Conservation (phyloP, 2,888 invertebrate species). For the Cinara cedri region DNA sequence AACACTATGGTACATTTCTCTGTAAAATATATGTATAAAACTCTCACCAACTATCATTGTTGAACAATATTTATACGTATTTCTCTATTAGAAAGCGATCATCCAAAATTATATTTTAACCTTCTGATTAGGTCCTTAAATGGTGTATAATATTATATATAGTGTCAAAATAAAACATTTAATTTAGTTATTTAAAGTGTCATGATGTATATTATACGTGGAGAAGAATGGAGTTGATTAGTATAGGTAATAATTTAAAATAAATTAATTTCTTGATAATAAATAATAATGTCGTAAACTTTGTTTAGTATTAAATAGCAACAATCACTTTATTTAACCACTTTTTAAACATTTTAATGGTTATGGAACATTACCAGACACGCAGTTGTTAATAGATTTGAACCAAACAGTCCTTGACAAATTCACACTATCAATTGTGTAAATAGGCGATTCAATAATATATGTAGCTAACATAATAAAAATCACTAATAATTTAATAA, state of each 20-base stretch:
- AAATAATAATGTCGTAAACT: neutral
- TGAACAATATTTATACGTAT: slow-evolving; percentile 52
- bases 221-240: no score
- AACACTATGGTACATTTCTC: slow-evolving; percentile 56
- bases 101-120: slow-evolving; percentile 37
- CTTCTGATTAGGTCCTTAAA: slow-evolving; percentile 18
- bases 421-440: slow-evolving; percentile 21
- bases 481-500: neutral
- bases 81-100: slow-evolving; percentile 49
- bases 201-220: neutral
- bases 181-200: neutral
- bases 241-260: neutral
- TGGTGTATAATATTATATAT: neutral
- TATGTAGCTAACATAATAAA: slow-evolving; percentile 2
- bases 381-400: slow-evolving; percentile 15
- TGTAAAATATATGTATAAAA: slow-evolving; percentile 54
- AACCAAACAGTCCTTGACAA: slow-evolving; percentile 22
- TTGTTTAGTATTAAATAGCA: neutral
- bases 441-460: slow-evolving; percentile 2
- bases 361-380: neutral
- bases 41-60: slow-evolving; percentile 56
- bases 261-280: neutral
- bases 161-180: neutral
- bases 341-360: neutral
- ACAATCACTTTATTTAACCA: neutral